These are phyloP conservation scores for Lepidothrix coronata DNA, from an alignment of 2,113 vertebrate species.

Conservation along the genomic window DNA sequence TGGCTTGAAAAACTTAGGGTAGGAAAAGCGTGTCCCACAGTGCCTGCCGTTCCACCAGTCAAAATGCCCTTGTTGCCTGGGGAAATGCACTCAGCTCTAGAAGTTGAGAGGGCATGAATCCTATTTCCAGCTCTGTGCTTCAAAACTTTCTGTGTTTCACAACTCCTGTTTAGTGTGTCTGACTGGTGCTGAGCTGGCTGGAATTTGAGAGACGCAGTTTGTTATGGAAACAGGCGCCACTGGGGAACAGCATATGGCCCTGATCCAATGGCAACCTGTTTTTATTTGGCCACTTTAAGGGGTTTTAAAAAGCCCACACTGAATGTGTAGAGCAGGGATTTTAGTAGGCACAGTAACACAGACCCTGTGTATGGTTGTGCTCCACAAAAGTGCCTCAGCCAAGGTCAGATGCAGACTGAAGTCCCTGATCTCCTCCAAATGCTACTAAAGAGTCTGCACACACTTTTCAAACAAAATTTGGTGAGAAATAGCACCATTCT, in stretches of 20 bases:
- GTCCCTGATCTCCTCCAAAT: neutral
- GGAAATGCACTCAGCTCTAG: neutral
- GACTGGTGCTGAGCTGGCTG: neutral
- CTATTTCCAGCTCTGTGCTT: neutral
- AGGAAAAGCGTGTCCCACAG: neutral
- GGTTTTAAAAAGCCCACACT: neutral
- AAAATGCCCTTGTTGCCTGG: neutral
- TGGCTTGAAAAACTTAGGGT: neutral
- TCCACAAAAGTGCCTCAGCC: neutral
- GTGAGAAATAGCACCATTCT: neutral
- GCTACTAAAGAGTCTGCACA: neutral
- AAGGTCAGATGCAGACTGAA: neutral
- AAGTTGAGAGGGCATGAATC: neutral
- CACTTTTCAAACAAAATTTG: neutral
- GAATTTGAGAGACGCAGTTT: neutral
- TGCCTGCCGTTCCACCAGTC: neutral
- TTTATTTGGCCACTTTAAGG: conserved; percentile 20
- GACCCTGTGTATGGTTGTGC: neutral
- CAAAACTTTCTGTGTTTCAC: neutral
- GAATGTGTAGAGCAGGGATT: neutral
- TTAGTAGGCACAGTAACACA: neutral
- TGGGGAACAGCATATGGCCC: neutral
- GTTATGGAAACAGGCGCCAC: neutral
- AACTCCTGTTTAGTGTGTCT: neutral
- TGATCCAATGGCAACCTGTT: neutral